Evolutionary conservation across 2,888 invertebrate genomes (phyloP).

Genomic region (Brachylomia viminalis): DNA sequence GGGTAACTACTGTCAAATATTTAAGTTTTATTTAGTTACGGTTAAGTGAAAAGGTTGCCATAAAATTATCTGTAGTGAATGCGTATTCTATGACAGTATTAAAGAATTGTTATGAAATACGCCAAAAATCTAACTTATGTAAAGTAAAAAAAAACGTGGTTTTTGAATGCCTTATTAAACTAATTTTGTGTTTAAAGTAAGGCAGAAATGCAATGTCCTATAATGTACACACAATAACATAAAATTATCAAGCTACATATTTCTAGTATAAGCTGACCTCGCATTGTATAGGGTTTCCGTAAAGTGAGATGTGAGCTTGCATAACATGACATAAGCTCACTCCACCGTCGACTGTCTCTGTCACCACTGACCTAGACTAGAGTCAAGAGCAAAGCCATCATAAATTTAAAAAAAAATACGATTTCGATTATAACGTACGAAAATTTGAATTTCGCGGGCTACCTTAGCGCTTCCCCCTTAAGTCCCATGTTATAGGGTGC

Average conservation of each 20-base stretch:
- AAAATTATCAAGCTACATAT: too few species aligned
- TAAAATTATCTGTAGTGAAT: not conserved
- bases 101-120: not conserved
- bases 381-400: too few species aligned
- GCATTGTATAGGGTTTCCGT: not conserved
- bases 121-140: too few species aligned
- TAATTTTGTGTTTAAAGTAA: not conserved
- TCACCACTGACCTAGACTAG: too few species aligned
- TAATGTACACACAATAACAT: not conserved
- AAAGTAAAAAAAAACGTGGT: not conserved
- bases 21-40: not conserved
- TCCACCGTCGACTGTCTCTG: too few species aligned
- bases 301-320: not conserved
- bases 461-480: not conserved
- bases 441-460: too few species aligned
- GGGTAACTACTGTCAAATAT: not conserved
- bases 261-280: not conserved
- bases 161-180: not conserved
- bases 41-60: not conserved
- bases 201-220: not conserved
- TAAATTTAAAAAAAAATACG: too few species aligned
- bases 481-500: not conserved
- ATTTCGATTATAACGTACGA: too few species aligned
- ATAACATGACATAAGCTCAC: too few species aligned
- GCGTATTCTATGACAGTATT: not conserved